A percentile compares a stretch with the other conserved stretches of the same genome.
These are phyloP conservation scores for Phyllotreta striolata DNA, from an alignment of 2,888 invertebrate genomes.

Conservation along the genomic window DNA sequence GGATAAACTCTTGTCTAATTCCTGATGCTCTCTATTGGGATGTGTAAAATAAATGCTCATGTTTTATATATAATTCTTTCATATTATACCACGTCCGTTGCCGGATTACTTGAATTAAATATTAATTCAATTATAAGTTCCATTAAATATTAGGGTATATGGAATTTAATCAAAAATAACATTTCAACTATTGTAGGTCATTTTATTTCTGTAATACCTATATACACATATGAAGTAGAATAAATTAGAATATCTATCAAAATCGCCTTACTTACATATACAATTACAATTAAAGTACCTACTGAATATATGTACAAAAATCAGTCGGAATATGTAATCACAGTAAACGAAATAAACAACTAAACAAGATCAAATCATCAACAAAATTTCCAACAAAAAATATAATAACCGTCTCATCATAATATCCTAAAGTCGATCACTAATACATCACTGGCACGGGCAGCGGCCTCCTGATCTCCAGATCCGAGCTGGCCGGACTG, in stretches of 20 bases:
- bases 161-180: not conserved
- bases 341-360: slow-evolving; percentile 38
- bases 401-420: slow-evolving; percentile 16
- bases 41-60: too few species aligned
- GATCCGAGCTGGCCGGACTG: slow-evolving; percentile 58
- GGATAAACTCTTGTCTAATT: too few species aligned
- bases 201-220: slow-evolving; percentile 5
- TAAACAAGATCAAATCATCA: slow-evolving; percentile 22
- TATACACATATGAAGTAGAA: slow-evolving; percentile 19
- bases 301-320: slow-evolving; percentile 42
- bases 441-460: slow-evolving; percentile 78
- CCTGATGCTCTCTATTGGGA: too few species aligned
- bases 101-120: too few species aligned
- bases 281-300: slow-evolving; percentile 17
- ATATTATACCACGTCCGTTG: too few species aligned
- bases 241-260: slow-evolving; percentile 39
- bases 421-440: slow-evolving; percentile 36
- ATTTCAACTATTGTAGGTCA: slow-evolving; percentile 6
- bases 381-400: slow-evolving; percentile 29
- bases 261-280: slow-evolving; percentile 31
- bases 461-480: slow-evolving; percentile 72
- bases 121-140: too few species aligned
- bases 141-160: not conserved
- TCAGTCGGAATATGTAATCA: slow-evolving; percentile 48
- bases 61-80: too few species aligned